Conservation (phyloP, 1,140 invertebrate species). For the Hypsibius dujardini region DNA sequence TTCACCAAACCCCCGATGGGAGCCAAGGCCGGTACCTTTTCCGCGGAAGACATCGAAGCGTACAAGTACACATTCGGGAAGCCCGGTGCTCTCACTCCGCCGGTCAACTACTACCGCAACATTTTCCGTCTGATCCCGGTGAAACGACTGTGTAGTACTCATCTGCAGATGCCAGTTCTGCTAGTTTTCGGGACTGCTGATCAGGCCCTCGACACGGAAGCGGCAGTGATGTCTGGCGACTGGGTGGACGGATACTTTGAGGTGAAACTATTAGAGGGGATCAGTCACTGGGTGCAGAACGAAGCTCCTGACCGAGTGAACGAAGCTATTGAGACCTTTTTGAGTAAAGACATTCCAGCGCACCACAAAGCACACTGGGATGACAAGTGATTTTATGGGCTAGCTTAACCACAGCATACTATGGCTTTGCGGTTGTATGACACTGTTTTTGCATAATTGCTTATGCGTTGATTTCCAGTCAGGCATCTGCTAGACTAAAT, state of each 20-base stretch:
- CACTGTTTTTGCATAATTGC: too few relatives aligned
- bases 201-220: background rate
- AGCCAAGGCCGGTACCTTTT: background rate
- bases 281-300: constrained; percentile 23
- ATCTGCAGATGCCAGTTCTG: background rate
- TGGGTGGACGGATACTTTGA: background rate
- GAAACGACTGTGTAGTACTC: background rate
- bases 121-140: constrained; percentile 16
- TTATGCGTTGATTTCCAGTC: too few relatives aligned
- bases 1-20: background rate
- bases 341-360: background rate
- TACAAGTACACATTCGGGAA: constrained; percentile 24
- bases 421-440: too few relatives aligned
- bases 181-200: background rate
- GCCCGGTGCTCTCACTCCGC: constrained; percentile 22
- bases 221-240: background rate
- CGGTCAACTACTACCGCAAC: constrained; percentile 24
- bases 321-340: constrained; percentile 15
- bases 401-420: too few relatives aligned
- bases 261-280: constrained; percentile 20
- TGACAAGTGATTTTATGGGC: too few relatives aligned
- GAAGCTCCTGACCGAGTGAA: constrained; percentile 23
- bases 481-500: too few relatives aligned
- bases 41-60: constrained; percentile 21
- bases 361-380: too few relatives aligned